These are phyloP conservation scores for Anoura caudifer DNA, from an alignment of 2,113 vertebrate genomes.

Conservation along the genomic window DNA sequence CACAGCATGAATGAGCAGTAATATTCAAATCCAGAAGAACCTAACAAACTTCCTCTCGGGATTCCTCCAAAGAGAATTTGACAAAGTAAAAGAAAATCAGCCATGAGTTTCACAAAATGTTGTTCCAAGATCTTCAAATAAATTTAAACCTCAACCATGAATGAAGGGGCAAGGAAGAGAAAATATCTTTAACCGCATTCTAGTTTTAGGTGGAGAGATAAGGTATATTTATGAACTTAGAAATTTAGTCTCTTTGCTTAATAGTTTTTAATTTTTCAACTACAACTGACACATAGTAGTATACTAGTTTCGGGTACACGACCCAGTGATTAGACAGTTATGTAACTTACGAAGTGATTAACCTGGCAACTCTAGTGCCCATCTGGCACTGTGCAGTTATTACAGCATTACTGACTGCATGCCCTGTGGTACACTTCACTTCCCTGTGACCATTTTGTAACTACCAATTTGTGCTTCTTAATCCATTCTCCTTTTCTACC, in stretches of 20 bases:
- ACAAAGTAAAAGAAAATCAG: neutral
- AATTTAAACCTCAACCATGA: slow-evolving; percentile 46
- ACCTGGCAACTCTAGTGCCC: neutral
- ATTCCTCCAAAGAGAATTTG: slow-evolving; percentile 37
- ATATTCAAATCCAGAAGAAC: neutral
- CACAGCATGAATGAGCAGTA: neutral
- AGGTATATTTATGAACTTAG: neutral
- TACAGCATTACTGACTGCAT: neutral
- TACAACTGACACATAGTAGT: neutral
- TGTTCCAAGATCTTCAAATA: slow-evolving; percentile 27
- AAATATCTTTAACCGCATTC: neutral
- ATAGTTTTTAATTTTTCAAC: neutral
- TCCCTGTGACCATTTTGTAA: neutral
- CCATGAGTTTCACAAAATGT: neutral
- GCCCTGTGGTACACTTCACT: neutral
- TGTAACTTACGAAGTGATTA: neutral
- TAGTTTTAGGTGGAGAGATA: neutral
- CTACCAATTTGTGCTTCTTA: neutral
- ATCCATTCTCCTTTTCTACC: neutral
- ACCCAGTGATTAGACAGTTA: neutral
- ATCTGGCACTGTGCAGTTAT: neutral
- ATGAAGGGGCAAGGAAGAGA: neutral
- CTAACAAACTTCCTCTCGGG: neutral
- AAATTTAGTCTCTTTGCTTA: neutral
- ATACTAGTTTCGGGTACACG: neutral